These are phyloP conservation scores for Apodemia mormo DNA, from an alignment of 2,888 invertebrate genomes.

Conservation along the genomic window DNA sequence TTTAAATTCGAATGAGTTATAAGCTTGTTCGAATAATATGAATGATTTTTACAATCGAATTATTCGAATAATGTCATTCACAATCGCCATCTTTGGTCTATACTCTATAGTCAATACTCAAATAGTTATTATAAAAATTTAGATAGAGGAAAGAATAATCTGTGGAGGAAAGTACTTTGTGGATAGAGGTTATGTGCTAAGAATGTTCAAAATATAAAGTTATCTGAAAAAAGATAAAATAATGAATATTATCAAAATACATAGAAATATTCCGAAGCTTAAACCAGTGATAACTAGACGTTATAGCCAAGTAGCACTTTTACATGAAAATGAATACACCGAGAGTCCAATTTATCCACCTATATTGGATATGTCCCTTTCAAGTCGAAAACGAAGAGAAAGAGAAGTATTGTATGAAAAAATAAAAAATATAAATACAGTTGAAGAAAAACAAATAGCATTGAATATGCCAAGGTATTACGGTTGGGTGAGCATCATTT, in stretches of 20 bases:
- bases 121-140: no score
- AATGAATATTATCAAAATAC: constrained; percentile 62
- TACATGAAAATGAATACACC: constrained; percentile 66
- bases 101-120: no score
- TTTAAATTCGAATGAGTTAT: no score
- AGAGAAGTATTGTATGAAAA: constrained; percentile 76
- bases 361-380: constrained; percentile 82
- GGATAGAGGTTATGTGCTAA: no score
- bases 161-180: no score
- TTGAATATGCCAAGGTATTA: constrained; percentile 92
- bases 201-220: neutral
- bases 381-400: constrained; percentile 71
- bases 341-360: constrained; percentile 80
- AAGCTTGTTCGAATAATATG: no score
- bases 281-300: constrained; percentile 49
- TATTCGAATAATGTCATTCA: no score
- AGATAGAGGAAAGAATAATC: no score
- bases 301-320: constrained; percentile 53
- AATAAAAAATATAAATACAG: constrained; percentile 84
- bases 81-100: no score
- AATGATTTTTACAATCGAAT: no score
- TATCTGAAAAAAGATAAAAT: constrained; percentile 35
- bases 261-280: constrained; percentile 58
- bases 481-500: constrained; percentile 85
- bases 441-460: constrained; percentile 92